phyloP scores from a whole-genome alignment of 2,113 vertebrate species.

The Corynorhinus townsendii region DNA sequence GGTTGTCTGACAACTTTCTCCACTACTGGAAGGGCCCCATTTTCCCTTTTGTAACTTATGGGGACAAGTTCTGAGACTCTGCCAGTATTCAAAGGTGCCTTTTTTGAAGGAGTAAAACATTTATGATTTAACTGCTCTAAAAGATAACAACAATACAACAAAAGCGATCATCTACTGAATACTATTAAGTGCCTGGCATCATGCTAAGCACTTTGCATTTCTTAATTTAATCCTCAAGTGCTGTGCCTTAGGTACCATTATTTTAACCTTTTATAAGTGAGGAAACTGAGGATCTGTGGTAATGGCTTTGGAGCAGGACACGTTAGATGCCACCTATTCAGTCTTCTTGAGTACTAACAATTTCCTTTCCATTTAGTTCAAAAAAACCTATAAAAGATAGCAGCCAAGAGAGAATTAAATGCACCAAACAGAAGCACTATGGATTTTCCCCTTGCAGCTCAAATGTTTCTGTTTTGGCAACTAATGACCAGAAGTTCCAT shows the following conservation, averaged over 20 bases:
- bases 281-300: not conserved
- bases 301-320: not conserved
- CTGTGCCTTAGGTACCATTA: not conserved
- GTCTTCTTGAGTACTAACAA: not conserved
- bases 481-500: slow-evolving; percentile 21
- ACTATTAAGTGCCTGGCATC: not conserved
- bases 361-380: not conserved
- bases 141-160: not conserved
- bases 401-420: slow-evolving; percentile 33
- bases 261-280: not conserved
- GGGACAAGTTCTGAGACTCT: not conserved
- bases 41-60: not conserved
- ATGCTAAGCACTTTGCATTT: not conserved
- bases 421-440: not conserved
- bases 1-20: not conserved
- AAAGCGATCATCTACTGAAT: not conserved
- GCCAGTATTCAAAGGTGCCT: not conserved
- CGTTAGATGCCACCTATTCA: not conserved
- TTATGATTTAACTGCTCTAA: not conserved
- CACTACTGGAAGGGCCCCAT: not conserved
- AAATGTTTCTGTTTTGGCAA: slow-evolving; percentile 28
- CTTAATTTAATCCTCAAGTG: not conserved
- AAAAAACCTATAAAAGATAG: not conserved
- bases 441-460: not conserved
- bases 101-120: not conserved